Percentiles rank a stretch among this genome's conserved stretches.
phyloP scores from a whole-genome alignment of 1,140 invertebrate species.

The Drosophila ambigua region DNA sequence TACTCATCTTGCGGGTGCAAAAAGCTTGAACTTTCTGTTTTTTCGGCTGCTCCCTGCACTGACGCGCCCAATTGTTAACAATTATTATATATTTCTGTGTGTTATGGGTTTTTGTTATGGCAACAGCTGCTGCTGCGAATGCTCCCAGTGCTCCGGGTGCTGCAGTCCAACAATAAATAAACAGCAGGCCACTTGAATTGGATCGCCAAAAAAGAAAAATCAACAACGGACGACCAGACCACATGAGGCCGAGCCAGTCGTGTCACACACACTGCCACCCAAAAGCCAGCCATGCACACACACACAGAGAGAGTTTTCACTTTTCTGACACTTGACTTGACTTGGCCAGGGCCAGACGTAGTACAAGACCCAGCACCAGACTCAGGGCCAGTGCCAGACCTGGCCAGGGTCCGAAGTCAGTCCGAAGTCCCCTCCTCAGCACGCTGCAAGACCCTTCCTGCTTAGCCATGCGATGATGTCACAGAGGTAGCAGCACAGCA shows the following conservation, averaged over 20 bases:
- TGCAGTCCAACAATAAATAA: conserved; percentile 74
- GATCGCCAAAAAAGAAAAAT: conserved; percentile 80
- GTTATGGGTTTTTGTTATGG: conserved; percentile 62
- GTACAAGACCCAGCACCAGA: too few relatives aligned
- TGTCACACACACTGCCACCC: conserved; percentile 29
- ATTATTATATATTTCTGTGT: conserved; percentile 35
- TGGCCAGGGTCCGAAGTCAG: conserved; percentile 47
- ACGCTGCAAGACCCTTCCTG: conserved; percentile 18
- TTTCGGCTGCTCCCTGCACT: conserved; percentile 1
- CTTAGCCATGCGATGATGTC: conserved; percentile 60
- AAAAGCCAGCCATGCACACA: conserved; percentile 16
- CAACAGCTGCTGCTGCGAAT: conserved; percentile 68
- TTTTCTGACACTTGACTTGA: conserved; percentile 82
- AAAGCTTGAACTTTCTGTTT: conserved; percentile 49
- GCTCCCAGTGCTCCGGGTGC: conserved; percentile 14
- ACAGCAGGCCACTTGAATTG: conserved; percentile 77
- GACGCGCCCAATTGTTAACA: conserved; percentile 73
- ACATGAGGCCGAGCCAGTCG: conserved; percentile 13
- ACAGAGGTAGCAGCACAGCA: conserved; percentile 31
- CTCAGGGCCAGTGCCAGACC: conserved; percentile 25
- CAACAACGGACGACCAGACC: conserved; percentile 49
- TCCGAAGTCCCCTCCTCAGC: conserved; percentile 12
- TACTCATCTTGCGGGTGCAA: conserved; percentile 26
- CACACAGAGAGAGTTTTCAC: conserved; percentile 62
- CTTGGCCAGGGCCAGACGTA: conserved; percentile 45